Evolutionary conservation across 30 jellyfish, hydroid and myxozoan species (phyloP).

Genomic region (Cassiopea andromeda): DNA sequence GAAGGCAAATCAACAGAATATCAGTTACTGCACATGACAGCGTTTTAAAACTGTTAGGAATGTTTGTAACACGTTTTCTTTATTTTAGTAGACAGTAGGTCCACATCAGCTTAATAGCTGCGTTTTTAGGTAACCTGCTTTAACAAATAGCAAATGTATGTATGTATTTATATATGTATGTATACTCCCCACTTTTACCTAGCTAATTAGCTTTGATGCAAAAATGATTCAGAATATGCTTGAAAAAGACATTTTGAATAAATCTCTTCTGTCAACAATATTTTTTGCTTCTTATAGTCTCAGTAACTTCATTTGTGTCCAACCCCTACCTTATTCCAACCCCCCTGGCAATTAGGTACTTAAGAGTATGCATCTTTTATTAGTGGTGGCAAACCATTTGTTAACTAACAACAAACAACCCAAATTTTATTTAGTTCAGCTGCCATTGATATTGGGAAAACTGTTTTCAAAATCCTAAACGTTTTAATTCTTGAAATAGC

Average conservation of each 20-base stretch:
- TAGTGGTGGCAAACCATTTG: not conserved
- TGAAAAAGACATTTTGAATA: not conserved
- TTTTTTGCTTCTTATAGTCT: not conserved
- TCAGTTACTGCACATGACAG: slow-evolving; percentile 7
- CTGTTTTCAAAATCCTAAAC: slow-evolving; percentile 33
- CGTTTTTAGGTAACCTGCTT: not conserved
- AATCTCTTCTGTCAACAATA: not conserved
- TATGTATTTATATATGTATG: slow-evolving; percentile 4
- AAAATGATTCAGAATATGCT: not conserved
- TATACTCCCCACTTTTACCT: not conserved
- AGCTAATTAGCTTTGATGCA: not conserved
- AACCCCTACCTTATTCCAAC: not conserved
- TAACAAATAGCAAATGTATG: slow-evolving; percentile 2
- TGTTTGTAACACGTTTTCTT: not conserved
- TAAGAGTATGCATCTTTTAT: not conserved
- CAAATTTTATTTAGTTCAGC: slow-evolving; percentile 52
- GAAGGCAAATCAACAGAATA: slow-evolving; percentile 31
- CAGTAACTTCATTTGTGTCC: not conserved
- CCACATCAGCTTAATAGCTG: not conserved
- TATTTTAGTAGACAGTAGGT: not conserved
- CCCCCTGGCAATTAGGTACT: not conserved
- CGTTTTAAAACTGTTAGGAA: not conserved
- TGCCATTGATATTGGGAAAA: slow-evolving; percentile 59
- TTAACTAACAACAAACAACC: slow-evolving; percentile 17
- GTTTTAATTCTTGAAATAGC: slow-evolving; percentile 69